Conservation (phyloP, 2,113 vertebrate species). For the Empidonax alnorum region DNA sequence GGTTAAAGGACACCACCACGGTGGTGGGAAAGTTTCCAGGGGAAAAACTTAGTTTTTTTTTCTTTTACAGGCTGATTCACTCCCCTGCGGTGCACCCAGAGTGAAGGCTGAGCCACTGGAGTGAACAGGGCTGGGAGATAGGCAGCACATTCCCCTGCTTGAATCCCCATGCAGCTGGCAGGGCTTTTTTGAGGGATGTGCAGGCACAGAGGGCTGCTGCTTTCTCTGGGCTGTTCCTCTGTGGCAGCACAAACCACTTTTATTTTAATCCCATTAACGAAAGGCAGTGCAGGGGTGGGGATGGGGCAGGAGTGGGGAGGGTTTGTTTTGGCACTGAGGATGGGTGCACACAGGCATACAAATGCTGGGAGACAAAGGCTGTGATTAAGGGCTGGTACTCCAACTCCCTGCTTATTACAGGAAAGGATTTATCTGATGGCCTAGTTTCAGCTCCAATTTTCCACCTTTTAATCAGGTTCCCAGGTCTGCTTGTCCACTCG, state of each 20-base stretch:
- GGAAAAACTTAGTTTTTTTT: neutral
- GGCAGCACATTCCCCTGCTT: neutral
- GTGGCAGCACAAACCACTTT: neutral
- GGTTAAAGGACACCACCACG: neutral
- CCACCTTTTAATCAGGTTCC: constrained; percentile 16
- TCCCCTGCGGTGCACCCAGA: accelerated
- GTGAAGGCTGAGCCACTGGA: neutral
- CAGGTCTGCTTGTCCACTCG: neutral
- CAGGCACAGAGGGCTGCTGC: neutral
- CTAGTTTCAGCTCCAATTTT: constrained; percentile 33
- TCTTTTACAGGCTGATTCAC: neutral
- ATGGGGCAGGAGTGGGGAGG: neutral
- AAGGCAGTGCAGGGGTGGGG: neutral
- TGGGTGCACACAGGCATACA: neutral
- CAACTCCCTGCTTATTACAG: neutral
- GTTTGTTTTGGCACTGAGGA: neutral
- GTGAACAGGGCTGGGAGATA: neutral
- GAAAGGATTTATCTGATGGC: constrained; percentile 45
- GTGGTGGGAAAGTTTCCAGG: neutral
- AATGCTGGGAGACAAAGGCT: constrained; percentile 21
- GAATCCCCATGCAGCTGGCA: neutral
- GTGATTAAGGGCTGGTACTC: neutral
- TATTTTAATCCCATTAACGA: neutral
- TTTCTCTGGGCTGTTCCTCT: neutral
- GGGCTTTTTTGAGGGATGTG: neutral